Conservation (phyloP, 2,113 vertebrate species). For the Dolichallabes microphthalmus region DNA sequence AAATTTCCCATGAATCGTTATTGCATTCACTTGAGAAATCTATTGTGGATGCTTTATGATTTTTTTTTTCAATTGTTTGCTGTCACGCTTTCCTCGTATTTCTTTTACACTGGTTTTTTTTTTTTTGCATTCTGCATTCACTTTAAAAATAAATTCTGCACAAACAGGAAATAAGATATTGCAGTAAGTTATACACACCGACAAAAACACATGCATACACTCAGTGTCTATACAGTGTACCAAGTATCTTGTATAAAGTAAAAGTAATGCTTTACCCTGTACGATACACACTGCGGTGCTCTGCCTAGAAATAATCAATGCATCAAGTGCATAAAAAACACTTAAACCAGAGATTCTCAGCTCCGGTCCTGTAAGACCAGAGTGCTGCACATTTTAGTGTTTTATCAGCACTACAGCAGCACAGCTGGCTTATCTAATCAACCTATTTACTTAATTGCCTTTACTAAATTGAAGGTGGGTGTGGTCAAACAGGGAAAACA, state of each 20-base stretch:
- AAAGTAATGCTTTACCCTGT: neutral
- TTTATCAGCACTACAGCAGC: no score
- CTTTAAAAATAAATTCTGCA: neutral
- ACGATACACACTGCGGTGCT: neutral
- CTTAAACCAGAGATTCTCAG: neutral
- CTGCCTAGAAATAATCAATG: neutral
- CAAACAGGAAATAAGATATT: neutral
- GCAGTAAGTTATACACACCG: neutral
- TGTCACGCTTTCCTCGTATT: neutral
- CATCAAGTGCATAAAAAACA: neutral
- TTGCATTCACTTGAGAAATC: neutral
- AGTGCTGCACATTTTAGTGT: no score
- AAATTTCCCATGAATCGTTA: slow-evolving; percentile 2
- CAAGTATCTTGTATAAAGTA: neutral
- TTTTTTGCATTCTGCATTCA: neutral
- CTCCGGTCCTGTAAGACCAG: no score
- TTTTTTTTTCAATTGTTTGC: neutral
- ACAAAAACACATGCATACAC: neutral
- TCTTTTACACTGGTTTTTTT: neutral
- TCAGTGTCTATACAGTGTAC: neutral
- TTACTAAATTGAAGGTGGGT: no score
- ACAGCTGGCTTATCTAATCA: no score
- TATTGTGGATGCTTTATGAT: neutral
- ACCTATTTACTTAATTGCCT: no score
- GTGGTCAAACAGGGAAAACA: no score